Percentiles rank a stretch among this genome's conserved stretches.
Evolutionary conservation across 2,888 invertebrate genomes (phyloP).

Genomic region (Xanthia togata): DNA sequence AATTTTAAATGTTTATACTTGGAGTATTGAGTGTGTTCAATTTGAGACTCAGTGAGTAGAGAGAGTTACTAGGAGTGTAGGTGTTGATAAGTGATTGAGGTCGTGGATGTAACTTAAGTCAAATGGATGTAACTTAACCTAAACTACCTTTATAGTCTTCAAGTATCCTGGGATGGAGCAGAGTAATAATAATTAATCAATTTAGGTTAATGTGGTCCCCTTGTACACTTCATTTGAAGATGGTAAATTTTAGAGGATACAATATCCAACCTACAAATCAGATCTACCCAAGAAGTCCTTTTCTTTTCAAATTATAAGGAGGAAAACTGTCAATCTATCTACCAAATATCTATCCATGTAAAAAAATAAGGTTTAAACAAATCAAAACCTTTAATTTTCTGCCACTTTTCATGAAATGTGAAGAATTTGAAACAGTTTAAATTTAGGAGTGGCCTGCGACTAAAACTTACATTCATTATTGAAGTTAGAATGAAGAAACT

Average conservation of each 20-base stretch:
- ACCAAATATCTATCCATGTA: background rate
- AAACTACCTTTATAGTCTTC: background rate
- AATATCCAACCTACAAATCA: background rate
- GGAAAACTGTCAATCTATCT: background rate
- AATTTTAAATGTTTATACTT: slow-evolving; percentile 4
- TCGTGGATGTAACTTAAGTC: background rate
- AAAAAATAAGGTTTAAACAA: background rate
- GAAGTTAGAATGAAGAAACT: background rate
- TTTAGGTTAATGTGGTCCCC: no score
- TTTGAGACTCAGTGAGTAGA: slow-evolving; percentile 5
- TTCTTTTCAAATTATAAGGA: background rate
- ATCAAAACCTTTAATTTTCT: background rate
- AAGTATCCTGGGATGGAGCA: background rate
- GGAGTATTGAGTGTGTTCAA: slow-evolving; percentile 6
- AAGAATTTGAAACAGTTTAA: background rate
- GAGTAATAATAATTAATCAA: background rate
- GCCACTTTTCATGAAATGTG: background rate
- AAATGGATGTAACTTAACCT: background rate
- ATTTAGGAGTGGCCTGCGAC: background rate
- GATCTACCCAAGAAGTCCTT: background rate
- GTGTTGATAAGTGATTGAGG: background rate
- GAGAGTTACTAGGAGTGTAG: background rate
- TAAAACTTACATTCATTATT: background rate
- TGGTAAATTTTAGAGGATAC: background rate
- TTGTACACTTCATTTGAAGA: background rate